These are phyloP conservation scores for Thamnophis elegans DNA, from an alignment of 2,797 vertebrate species.

Conservation along the genomic window DNA sequence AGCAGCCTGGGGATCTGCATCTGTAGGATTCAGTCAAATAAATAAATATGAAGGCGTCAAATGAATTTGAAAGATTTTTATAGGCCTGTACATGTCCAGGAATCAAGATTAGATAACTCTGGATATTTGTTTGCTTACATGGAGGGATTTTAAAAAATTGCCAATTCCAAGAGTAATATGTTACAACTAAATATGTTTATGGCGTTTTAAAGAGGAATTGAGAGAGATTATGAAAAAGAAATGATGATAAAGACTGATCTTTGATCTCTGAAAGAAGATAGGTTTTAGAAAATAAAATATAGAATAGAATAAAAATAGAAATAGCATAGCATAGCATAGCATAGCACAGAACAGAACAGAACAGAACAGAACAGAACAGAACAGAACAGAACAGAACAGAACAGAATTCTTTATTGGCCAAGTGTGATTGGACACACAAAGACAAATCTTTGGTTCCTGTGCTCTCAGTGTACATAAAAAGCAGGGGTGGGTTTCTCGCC, in stretches of 20 bases:
- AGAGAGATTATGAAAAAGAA: neutral
- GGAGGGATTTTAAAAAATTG: neutral
- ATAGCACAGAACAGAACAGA: too few species aligned
- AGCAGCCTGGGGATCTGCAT: neutral
- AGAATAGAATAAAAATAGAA: too few species aligned
- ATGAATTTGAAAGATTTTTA: conserved; percentile 49
- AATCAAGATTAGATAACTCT: too few species aligned
- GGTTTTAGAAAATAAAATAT: neutral
- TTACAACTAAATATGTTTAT: neutral
- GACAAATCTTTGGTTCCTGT: too few species aligned
- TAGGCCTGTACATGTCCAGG: fast-evolving
- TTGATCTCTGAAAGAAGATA: neutral
- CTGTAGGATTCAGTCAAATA: neutral
- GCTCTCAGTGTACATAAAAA: too few species aligned
- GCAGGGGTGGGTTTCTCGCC: too few species aligned
- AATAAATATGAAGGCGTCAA: conserved; percentile 36
- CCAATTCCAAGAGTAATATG: neutral
- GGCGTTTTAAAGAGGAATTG: neutral
- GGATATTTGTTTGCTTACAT: neutral
- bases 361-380: too few species aligned
- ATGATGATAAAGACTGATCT: neutral
- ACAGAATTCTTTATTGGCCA: too few species aligned
- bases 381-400: too few species aligned
- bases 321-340: too few species aligned
- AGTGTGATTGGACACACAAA: too few species aligned